Evolutionary conservation across 2,888 invertebrate genomes (phyloP), one percentile per base, ranked within the genome.

Genomic region (Alloplasta piceator): DNA sequence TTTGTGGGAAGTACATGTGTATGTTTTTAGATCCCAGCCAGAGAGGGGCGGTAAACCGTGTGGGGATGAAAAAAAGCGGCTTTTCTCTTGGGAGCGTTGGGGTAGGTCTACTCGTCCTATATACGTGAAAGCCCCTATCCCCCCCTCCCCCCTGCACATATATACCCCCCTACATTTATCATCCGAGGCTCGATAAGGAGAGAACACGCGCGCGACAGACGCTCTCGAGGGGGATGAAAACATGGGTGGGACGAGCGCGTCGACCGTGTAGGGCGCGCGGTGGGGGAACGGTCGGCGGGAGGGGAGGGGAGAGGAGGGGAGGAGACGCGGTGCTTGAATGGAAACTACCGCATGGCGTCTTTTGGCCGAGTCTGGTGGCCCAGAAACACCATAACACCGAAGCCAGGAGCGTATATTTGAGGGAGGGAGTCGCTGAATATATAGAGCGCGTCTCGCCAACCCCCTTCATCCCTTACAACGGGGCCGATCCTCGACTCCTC

Each of bases 241-340:
- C 12, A 56, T 5, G 66, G 70, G 66, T 60, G 38, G 36, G 77
- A 72, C 74, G n/a, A n/a, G n/a, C n/a, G n/a, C n/a, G 64, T 71
- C 68, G 80, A 61, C 80, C 78, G 82, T 68, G 56, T 56, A 36
- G 61, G 64, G 77, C 77, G 76, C 78, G 83, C 67, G 78, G 68
- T 82, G 84, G 72, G 43, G 78, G 66, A 66, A 71, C 41, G 77
- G 67, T 70, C 41, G 77, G 67, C 67, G 52, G 55, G 12, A 50
- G 26, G 74, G 74, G 52, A n/a, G 61, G 9, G 16, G 52, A 58
- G 63, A 61, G 73, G 64, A 78, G 74, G 71, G 66, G 58, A 76
- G 60, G 9, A 61, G 68, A 80, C 61, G 26, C 63, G 68, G 61
- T 64, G 76, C 85, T 86, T 86, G 84, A 85, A 86, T 86, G 85